Percentiles rank a stretch among this genome's conserved stretches.
Evolutionary conservation across 2,797 vertebrate species (phyloP).

Genomic region (Australoheros facetus): DNA sequence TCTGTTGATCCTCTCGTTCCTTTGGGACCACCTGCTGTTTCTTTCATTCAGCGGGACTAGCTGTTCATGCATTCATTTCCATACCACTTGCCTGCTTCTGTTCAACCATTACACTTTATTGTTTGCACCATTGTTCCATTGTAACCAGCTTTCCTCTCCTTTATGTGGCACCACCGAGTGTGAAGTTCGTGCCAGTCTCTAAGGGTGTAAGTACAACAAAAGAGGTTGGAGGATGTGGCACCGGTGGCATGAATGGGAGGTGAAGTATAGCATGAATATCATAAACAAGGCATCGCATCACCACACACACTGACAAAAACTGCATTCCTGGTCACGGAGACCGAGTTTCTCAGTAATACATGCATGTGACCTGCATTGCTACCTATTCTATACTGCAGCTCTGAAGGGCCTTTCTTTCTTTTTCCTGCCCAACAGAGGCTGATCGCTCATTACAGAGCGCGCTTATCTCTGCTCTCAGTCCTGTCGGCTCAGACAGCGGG

Average conservation of each 20-base stretch:
- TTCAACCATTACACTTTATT: constrained; percentile 59
- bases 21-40: background rate
- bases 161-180: constrained; percentile 2
- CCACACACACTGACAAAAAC: constrained; percentile 22
- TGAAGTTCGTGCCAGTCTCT: constrained; percentile 39
- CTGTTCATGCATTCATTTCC: constrained; percentile 15
- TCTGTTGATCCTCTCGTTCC: background rate
- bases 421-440: constrained; percentile 44
- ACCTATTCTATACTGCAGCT: constrained; percentile 21
- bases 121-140: constrained; percentile 64
- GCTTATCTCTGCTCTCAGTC: constrained; percentile 69
- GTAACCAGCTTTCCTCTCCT: constrained; percentile 19
- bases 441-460: constrained; percentile 55
- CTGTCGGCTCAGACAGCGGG: constrained; percentile 47
- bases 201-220: constrained; percentile 41
- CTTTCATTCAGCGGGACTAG: background rate
- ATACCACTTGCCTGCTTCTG: constrained; percentile 22
- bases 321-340: constrained; percentile 39
- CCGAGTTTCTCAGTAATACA: constrained; percentile 38
- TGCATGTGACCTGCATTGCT: constrained; percentile 43
- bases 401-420: constrained; percentile 18
- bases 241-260: constrained; percentile 17
- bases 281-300: constrained; percentile 23
- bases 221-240: constrained; percentile 22
- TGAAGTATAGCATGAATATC: constrained; percentile 37